These are phyloP conservation scores for Linepithema humile DNA, from an alignment of 1,140 invertebrate species.

Conservation along the genomic window DNA sequence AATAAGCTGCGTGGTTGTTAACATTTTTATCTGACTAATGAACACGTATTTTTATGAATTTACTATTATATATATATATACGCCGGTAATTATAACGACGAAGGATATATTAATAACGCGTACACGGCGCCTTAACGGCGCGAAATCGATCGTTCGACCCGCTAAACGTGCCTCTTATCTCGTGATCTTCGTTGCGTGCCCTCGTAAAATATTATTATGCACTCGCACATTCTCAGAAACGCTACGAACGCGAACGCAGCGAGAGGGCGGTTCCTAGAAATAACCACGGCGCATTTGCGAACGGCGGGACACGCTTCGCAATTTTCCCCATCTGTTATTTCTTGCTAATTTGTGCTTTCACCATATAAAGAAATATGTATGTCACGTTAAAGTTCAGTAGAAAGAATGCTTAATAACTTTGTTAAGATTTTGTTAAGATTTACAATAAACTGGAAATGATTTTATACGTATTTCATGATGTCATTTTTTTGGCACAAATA, in stretches of 20 bases:
- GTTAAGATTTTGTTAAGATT: background rate
- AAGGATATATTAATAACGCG: constrained; percentile 18
- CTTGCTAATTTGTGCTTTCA: background rate
- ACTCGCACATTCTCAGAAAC: constrained; percentile 40
- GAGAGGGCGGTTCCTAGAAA: constrained; percentile 19
- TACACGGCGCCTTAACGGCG: constrained; percentile 23
- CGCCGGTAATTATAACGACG: constrained; percentile 6
- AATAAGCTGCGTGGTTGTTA: background rate
- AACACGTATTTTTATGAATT: background rate
- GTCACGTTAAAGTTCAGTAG: background rate
- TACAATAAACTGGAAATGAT: background rate
- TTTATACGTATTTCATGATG: background rate
- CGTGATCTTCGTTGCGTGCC: constrained; percentile 37
- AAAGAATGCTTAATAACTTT: background rate
- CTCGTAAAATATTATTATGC: constrained; percentile 42
- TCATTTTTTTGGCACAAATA: no score
- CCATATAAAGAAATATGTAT: background rate
- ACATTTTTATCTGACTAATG: constrained; percentile 23
- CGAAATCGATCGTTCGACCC: constrained; percentile 42
- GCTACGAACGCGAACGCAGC: constrained; percentile 4
- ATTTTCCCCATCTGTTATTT: background rate
- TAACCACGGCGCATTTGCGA: background rate
- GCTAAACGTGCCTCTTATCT: constrained; percentile 28
- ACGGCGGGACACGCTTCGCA: background rate
- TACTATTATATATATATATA: background rate